Base-by-base conservation (phyloP, 1,140 invertebrate genomes). In the Caenorhabditis tropicalis region DNA sequence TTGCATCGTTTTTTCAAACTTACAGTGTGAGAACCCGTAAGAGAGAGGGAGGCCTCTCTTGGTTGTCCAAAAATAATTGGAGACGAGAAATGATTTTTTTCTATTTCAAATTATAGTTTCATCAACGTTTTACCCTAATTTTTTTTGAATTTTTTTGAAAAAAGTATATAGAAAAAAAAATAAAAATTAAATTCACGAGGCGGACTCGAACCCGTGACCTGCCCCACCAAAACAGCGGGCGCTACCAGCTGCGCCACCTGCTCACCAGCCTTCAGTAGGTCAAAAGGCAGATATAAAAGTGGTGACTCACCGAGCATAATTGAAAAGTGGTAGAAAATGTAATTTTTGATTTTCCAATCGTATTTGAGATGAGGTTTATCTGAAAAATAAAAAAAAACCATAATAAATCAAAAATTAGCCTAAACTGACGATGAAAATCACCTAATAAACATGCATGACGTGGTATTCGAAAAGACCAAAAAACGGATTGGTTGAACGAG, bases 291-390 rank as follows among this genome's bases (percentile, higher is more conserved):
- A 9, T 29, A 29, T 15, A 15, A 29, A 58, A 58, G n/a, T n/a
- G n/a, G n/a, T n/a, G 31, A 65, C 58, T 65, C 21, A 65, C 58
- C 58, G 31, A 65, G 58, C 58, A 65, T 65, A 36, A 0, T 65
- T 3, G 58, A 56, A 27, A 56, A 56, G 24, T 56, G 7, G 53
- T 56, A 21, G 53, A 56, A 56, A 27, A 51, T 51, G 16, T 46
- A 9, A 46, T 9, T 46, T 46, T 46, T 46, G 43, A 9, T 46
- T 46, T 46, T 46, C 43, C 43, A 46, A 46, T n/a, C n/a, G n/a
- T n/a, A n/a, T n/a, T n/a, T n/a, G n/a, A n/a, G n/a, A n/a, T n/a
- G n/a, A n/a, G n/a, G n/a, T 46, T 46, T 46, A 7, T 46, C 43
- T 16, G 43, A 9, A 16, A 46, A 46, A n/a, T n/a, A n/a, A n/a